phyloP scores from a whole-genome alignment of 92 coral and sea anemone genomes.

The Micromussa lordhowensis region DNA sequence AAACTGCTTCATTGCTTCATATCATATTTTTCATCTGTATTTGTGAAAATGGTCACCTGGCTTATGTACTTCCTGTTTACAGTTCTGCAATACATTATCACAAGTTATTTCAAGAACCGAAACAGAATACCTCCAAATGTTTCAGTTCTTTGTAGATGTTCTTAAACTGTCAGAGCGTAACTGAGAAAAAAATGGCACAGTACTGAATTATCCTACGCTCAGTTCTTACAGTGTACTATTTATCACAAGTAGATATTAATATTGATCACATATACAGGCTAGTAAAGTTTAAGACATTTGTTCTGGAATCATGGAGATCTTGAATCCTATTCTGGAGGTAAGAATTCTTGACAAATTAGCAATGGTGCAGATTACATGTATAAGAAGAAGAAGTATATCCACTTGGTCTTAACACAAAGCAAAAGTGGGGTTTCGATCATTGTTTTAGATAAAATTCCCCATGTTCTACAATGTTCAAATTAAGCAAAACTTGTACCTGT shows the following conservation, averaged over 20 bases:
- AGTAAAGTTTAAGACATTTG: too few species aligned
- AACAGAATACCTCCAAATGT: background rate
- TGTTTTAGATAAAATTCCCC: too few species aligned
- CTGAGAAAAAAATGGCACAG: background rate
- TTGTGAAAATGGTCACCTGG: background rate
- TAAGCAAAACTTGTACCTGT: too few species aligned
- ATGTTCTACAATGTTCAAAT: too few species aligned
- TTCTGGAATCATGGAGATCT: background rate
- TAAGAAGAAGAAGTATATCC: too few species aligned
- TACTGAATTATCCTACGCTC: background rate
- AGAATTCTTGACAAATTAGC: background rate
- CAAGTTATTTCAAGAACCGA: slow-evolving; percentile 2
- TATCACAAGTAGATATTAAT: background rate
- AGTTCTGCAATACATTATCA: background rate
- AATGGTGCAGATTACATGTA: background rate
- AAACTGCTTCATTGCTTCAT: too few species aligned
- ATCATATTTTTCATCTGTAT: too few species aligned
- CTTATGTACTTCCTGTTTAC: background rate
- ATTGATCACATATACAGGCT: background rate
- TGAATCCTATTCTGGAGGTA: background rate
- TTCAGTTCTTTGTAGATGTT: background rate
- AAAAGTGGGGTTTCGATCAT: too few species aligned
- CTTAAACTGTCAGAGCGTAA: background rate
- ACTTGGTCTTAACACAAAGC: too few species aligned
- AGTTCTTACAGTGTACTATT: background rate